These are phyloP conservation scores for Odontocolon sp. DNA, from an alignment of 2,888 invertebrate genomes.

Conservation along the genomic window DNA sequence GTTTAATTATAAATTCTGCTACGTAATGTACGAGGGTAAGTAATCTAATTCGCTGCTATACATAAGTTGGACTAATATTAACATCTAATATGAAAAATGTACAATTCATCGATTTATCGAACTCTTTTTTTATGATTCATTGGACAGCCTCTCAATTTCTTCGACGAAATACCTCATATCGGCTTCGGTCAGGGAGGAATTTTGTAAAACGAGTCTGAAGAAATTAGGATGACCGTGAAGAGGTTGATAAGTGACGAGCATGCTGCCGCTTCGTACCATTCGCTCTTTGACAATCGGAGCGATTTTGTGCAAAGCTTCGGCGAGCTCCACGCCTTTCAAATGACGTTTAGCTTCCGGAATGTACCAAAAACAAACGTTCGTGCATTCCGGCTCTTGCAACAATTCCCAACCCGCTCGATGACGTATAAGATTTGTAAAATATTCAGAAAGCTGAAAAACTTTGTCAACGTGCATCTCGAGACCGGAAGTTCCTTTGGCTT, in stretches of 20 bases:
- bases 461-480: constrained; percentile 90
- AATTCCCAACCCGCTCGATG: constrained; percentile 88
- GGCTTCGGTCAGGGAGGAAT: constrained; percentile 90
- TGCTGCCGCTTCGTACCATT: constrained; percentile 97
- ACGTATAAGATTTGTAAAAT: constrained; percentile 86
- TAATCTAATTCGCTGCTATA: constrained; percentile 7
- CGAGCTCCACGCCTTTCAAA: constrained; percentile 74
- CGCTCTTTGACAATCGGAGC: constrained; percentile 96
- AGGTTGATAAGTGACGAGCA: constrained; percentile 98
- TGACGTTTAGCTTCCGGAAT: constrained; percentile 87
- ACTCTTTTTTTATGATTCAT: constrained; percentile 78
- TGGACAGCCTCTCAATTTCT: constrained; percentile 93
- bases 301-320: constrained; percentile 87
- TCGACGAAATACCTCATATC: constrained; percentile 94
- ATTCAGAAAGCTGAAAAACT: constrained; percentile 88
- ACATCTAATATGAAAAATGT: constrained; percentile 6
- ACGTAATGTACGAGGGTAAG: constrained; percentile 2
- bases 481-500: constrained; percentile 93
- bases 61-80: constrained; percentile 2
- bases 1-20: constrained; percentile 3
- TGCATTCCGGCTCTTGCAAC: constrained; percentile 93
- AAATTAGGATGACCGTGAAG: constrained; percentile 93
- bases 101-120: neutral
- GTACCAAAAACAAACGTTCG: constrained; percentile 98
- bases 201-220: constrained; percentile 96